Percentiles rank a stretch among this genome's conserved stretches.
These are phyloP conservation scores for Xanthia icteritia DNA, from an alignment of 2,888 invertebrate species.

Conservation along the genomic window DNA sequence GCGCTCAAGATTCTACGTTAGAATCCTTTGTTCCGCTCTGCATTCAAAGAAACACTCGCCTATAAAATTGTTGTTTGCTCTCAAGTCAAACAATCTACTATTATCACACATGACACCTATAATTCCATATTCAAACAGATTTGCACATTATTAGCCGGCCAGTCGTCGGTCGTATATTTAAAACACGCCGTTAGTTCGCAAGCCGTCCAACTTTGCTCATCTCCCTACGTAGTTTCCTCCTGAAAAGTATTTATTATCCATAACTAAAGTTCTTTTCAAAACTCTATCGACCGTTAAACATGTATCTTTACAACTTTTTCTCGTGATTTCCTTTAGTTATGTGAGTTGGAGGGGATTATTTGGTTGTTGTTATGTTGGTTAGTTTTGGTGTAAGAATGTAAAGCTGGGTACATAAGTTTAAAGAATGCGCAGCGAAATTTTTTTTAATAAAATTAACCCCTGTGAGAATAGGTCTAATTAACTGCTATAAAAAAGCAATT, in stretches of 20 bases:
- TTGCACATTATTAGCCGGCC: slow-evolving; percentile 29
- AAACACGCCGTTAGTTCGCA: slow-evolving; percentile 46
- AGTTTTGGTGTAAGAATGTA: background rate
- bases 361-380: slow-evolving; percentile 10
- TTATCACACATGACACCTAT: background rate
- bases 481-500: background rate
- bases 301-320: slow-evolving; percentile 77
- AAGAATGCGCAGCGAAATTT: background rate
- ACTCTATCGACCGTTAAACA: slow-evolving; percentile 84
- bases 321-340: slow-evolving; percentile 50
- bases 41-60: too few species aligned
- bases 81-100: too few species aligned
- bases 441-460: background rate
- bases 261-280: slow-evolving; percentile 77
- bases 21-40: too few species aligned
- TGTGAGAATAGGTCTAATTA: background rate
- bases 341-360: background rate
- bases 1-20: too few species aligned
- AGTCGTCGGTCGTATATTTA: slow-evolving; percentile 36
- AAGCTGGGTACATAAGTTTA: background rate
- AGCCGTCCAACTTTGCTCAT: slow-evolving; percentile 69
- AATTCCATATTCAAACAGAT: slow-evolving; percentile 8
- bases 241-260: slow-evolving; percentile 76
- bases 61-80: too few species aligned
- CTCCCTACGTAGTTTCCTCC: slow-evolving; percentile 70